Evolutionary conservation across 2,888 invertebrate genomes (phyloP), one percentile per base, ranked within the genome.

Genomic region (Rhimphoctona megacephalus): DNA sequence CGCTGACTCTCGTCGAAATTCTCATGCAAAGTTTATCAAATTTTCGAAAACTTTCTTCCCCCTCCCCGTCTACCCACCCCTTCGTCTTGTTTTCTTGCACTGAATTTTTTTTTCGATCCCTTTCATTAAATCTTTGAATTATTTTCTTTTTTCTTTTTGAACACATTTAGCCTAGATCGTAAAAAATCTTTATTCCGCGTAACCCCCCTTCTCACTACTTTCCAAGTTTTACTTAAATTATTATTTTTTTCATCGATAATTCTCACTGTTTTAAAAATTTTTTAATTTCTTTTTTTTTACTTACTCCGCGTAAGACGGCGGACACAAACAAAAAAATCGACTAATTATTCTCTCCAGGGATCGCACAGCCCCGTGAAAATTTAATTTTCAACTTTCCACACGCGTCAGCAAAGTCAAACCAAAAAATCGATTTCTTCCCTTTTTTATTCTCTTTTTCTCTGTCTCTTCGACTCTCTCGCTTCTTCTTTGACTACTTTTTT

Each of bases 141-240:
- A 87, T 86, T 85, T 85, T 86, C 81, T 81, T 43, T 76, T 83
- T 87, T 85, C 52, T 91, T 90, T 92, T 92, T 94, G 94, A 94
- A 94, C 94, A 94, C 94, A 94, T 94, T 91, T 92, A 92, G 94
- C 93, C 94, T 94, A 94, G 91, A 94, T 93, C 91, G 93, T 93
- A 93, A 93, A 92, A 93, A 92, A 91, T 89, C 89, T 91, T 90
- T 86, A 87, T 89, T 61, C 88, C 90, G 89, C 90, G 89, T 89
- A 89, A 89, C 86, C 88, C 81, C 86, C 88, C 81, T 89, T 78
- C 76, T 80, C 76, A 70, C 57, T 86, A 86, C 86, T 90, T 89
- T 89, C 85, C 84, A 88, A 88, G 90, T 86, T 89, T 89, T 88
- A 77, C 77, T 76, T 76, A 64, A 73, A 33, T 49, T 72, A 87